Base-by-base conservation (phyloP, 1,140 invertebrate genomes). In the Tetramorium alpestre region DNA sequence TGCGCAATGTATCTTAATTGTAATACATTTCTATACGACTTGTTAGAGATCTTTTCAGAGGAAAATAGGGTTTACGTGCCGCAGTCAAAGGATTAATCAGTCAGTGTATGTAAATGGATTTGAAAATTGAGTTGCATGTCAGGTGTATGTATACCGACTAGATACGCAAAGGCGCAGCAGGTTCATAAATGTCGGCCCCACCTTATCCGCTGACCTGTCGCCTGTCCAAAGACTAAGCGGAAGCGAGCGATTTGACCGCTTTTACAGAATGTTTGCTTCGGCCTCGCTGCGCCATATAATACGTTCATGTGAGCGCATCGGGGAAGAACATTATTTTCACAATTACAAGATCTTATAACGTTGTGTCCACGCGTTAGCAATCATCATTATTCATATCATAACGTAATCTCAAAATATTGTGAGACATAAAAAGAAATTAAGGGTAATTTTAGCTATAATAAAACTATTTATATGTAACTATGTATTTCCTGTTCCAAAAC, bases 121-220 rank as follows among this genome's bases (percentile, higher is more conserved):
- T 85, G 85, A 90, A 90, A 90, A 90, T 89, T 65, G 89, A 84
- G 67, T 67, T 73, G 22, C 65, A 25, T 69, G 89, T 89, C 89
- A 85, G 67, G 86, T 80, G 69, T 51, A 87, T 75, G 86, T 78
- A 78, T 51, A 54, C 51, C 75, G 51, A 86, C 70, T 86, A 77
- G 89, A 90, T 90, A 85, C 84, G 89, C 84, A 69, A 91, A 91
- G 90, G 90, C 89, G 90, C 90, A 91, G 90, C 89, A 91, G 89
- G 89, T 91, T 91, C 89, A 91, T 91, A 91, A 91, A 91, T 77
- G 85, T 60, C 64, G 64, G 90, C 90, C 90, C 89, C 87, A 87
- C 90, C 90, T 91, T 88, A 91, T 91, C 90, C 90, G 90, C 87
- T 91, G 88, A 91, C 90, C 90, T 91, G 90, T 90, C 88, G 87